phyloP scores from a whole-genome alignment of 2,113 vertebrate species.

The Campylomormyrus tamandua region DNA sequence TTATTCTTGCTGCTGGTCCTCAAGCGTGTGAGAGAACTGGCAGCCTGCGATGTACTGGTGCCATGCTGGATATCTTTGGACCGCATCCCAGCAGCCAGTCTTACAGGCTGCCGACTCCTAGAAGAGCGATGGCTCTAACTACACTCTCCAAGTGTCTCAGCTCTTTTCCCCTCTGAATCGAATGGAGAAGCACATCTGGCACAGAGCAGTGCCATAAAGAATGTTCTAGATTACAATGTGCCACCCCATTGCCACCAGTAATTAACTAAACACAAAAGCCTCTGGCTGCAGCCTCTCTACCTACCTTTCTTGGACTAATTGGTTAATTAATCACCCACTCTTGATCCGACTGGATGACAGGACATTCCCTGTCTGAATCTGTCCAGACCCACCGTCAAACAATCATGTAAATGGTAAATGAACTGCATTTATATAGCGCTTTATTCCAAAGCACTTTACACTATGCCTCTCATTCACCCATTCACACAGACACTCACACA shows the following conservation, averaged over 20 bases:
- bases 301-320: background rate
- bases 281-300: background rate
- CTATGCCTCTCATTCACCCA: no score
- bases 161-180: background rate
- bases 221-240: background rate
- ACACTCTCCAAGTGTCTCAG: background rate
- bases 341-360: background rate
- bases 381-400: background rate
- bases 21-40: background rate
- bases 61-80: background rate
- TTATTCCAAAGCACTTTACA: no score
- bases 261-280: background rate
- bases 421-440: no score
- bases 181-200: background rate
- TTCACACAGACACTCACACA: no score
- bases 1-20: background rate
- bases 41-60: background rate
- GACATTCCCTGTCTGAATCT: background rate
- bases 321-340: background rate
- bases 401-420: no score
- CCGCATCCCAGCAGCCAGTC: background rate
- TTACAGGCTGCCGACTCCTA: background rate
- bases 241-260: background rate
- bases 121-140: background rate
- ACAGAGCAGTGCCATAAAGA: background rate